These are phyloP conservation scores for Cottus gobio DNA, from an alignment of 2,113 vertebrate genomes.

Conservation along the genomic window DNA sequence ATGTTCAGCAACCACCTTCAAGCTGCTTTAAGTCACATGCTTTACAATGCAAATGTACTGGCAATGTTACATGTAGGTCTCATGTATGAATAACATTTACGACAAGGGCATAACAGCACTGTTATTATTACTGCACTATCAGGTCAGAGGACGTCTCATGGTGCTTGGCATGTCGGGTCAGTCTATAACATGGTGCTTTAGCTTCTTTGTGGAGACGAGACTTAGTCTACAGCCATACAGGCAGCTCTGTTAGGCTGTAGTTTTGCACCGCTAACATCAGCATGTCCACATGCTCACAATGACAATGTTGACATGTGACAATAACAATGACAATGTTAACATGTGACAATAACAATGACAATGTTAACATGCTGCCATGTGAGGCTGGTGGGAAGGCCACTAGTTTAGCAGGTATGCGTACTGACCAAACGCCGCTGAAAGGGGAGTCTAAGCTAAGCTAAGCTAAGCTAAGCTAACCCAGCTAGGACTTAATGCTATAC, in stretches of 20 bases:
- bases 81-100: background rate
- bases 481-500: no score
- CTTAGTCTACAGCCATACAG: background rate
- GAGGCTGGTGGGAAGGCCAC: background rate
- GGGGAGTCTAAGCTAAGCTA: background rate
- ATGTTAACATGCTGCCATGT: background rate
- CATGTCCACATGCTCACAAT: background rate
- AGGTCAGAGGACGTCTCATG: background rate
- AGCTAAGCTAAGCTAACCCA: no score
- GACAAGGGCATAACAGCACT: background rate
- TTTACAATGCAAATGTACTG: constrained; percentile 4
- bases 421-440: background rate
- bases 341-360: background rate
- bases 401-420: background rate
- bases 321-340: background rate
- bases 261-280: background rate
- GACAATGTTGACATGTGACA: no score
- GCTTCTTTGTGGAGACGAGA: background rate
- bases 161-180: background rate
- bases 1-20: background rate
- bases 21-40: background rate
- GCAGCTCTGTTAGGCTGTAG: background rate
- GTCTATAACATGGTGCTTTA: background rate
- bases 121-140: background rate
- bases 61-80: background rate